Evolutionary conservation across 2,113 vertebrate genomes (phyloP), one percentile per base, ranked within the genome.

Genomic region (Cyanoderma ruficeps): DNA sequence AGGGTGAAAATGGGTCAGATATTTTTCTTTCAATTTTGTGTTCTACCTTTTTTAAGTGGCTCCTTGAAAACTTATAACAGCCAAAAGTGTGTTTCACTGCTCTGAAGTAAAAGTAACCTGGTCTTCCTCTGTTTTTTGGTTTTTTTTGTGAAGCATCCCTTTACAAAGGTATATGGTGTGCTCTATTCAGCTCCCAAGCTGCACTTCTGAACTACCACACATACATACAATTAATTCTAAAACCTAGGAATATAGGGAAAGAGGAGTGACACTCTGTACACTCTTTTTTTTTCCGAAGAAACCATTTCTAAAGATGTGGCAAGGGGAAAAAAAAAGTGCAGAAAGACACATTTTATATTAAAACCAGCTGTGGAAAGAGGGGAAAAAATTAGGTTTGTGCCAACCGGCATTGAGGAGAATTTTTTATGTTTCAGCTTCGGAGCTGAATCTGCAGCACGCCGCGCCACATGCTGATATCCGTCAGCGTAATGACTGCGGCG

Each of bases 281-380:
- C 16, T 57, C 6, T 11, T 37, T 35, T n/a, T 59, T 23, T 49
- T 49, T 49, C 24, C 24, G 20, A 55, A 30, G 8, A 85, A 80
- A 61, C 52, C 68, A 18, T 77, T 76, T 77, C 69, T 64, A 75
- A 97, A 91, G 56, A 90, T 90, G 84, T 83, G 76, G 76, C 23
- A 30, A 85, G n/a, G 6, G 6, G 7, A 1, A 14, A 5, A 12
- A 22, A 57, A 83, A 71, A 22, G 14, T 0, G 0, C 23, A 67
- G 60, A 92, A 93, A 91, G 84, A 96, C 90, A 96, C 52, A 84
- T 90, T 93, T 96, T 87, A 52, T 81, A 97, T 95, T 70, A 90
- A 63, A 82, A 95, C 83, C 96, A 97, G 93, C 95, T 96, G 96
- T 92, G 55, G 46, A 87, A 87, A 93, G 53, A 25, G 44, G 81